Base-by-base conservation (phyloP, 2,113 vertebrate genomes). In the Mesocricetus auratus region DNA sequence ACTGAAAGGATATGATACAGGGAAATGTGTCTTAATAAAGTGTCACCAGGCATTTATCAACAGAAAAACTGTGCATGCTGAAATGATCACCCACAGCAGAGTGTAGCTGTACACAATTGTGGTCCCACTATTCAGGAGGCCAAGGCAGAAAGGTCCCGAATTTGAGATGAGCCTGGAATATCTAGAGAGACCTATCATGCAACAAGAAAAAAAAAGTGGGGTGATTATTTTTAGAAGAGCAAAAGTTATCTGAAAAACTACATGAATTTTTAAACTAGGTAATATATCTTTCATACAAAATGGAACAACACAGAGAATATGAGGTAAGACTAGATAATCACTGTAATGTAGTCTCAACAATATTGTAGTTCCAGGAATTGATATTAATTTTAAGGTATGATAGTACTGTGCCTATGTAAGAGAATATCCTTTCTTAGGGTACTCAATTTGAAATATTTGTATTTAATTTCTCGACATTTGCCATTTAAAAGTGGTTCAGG, bases 161-260 rank as follows among this genome's bases (percentile, higher is more conserved):
- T 39, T 69, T 87, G 86, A 53, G 83, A 11, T 68, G 31, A 87
- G 12, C 7, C 21, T n/a, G 19, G 12, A 7, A 15, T 71, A 17
- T 50, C 13, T n/a, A 71, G 66, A 15, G 33, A 87, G 86, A 53
- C 36, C 36, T 56, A 26, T 17, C 86, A 69, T 33, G 33, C 45
- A 47, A 13, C 22, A 62, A 83, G 24, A 83, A 58, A n/a, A 91
- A 53, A 60, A 64, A 66, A 56, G 15, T n/a, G 26, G 17, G 33
- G 47, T 62, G 50, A 93, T 50, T 56, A 78, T 71, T 89, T 92
- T 89, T 39, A 42, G 58, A 62, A 62, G 12, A 31, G n/a, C 29
- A 62, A 62, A 92, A 87, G 39, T 45, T 42, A 71, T 58, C 11
- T 95, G 68, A 26, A 47, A 94, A 90, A 95, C 82, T 87, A 86